phyloP scores from a whole-genome alignment of 1,140 invertebrate species.

The Matsumurasca onukii region DNA sequence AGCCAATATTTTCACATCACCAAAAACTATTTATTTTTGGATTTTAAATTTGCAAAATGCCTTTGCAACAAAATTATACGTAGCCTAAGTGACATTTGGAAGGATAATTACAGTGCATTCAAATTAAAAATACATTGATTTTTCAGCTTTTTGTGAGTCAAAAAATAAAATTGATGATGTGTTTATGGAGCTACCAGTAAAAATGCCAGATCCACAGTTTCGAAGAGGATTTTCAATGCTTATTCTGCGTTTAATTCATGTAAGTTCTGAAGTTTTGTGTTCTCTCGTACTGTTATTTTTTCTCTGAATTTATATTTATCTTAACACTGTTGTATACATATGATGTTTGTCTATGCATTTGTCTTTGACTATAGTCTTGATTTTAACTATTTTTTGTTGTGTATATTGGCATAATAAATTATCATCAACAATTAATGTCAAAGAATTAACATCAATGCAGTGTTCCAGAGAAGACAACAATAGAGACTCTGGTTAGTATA shows the following conservation, averaged over 20 bases:
- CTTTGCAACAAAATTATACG: not conserved
- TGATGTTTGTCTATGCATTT: not conserved
- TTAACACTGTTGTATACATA: not conserved
- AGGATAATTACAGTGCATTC: not conserved
- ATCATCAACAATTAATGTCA: constrained; percentile 15
- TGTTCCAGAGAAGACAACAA: no score
- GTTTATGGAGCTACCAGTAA: constrained; percentile 43
- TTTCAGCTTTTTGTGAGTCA: not conserved
- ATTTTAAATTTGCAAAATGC: not conserved
- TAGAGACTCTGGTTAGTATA: no score
- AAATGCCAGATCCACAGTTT: constrained; percentile 36
- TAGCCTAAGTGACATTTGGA: not conserved
- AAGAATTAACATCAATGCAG: not conserved
- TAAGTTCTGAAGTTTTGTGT: constrained; percentile 38
- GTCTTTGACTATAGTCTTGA: no score
- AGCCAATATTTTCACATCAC: not conserved
- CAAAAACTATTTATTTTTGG: not conserved
- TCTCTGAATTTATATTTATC: not conserved
- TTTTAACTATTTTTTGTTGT: constrained; percentile 17
- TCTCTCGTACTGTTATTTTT: constrained; percentile 14
- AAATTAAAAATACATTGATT: not conserved
- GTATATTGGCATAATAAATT: not conserved
- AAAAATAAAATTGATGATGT: constrained; percentile 39
- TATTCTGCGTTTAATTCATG: constrained; percentile 62
- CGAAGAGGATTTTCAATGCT: constrained; percentile 60